Base-by-base conservation (phyloP, 2,113 vertebrate genomes). In the Corythornis cristatus region DNA sequence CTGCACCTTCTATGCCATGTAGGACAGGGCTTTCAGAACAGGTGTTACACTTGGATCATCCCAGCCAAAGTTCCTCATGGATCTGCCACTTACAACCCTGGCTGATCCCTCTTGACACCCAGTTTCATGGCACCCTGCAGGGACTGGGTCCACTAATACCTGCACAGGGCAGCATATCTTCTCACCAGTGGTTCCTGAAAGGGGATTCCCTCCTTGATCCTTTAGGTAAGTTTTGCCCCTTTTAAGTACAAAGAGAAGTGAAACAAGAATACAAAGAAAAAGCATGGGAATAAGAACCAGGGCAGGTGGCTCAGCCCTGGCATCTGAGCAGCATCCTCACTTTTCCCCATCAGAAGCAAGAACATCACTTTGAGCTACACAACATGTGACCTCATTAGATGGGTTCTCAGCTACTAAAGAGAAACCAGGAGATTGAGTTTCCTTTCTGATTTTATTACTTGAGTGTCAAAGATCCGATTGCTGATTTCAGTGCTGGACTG, bases 141-240 rank as follows among this genome's bases (percentile, higher is more conserved):
- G 37, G 12, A 11, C 0, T 3, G 0, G 18, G 16, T 22, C 53
- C 25, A 15, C 3, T 4, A 2, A 67, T 5, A 45, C 25, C 65
- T 12, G 12, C 25, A 19, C 26, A 15, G 9, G 20, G 48, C 61
- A 61, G 21, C 11, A 7, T 7, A 45, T 23, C 57, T 21, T 75
- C 42, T 16, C 54, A 42, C 9, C 54, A 37, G 9, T 15, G 16
- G 29, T 25, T 76, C n/a, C 42, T n/a, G 31, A 21, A 70, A 85
- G 6, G 12, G 43, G 10, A 85, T 62, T 48, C 62, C 26, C 46
- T 54, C 33, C 40, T 54, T 21, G 23, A n/a, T 15, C 10, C 29
- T 77, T 64, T 15, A 64, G 2, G 25, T n/a, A 82, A 57, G 9
- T 61, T 15, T 60, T 42, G 13, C 21, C 26, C 17, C 31, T 72